Conservation (phyloP, 2,113 vertebrate species). For the Apteryx mantelli region DNA sequence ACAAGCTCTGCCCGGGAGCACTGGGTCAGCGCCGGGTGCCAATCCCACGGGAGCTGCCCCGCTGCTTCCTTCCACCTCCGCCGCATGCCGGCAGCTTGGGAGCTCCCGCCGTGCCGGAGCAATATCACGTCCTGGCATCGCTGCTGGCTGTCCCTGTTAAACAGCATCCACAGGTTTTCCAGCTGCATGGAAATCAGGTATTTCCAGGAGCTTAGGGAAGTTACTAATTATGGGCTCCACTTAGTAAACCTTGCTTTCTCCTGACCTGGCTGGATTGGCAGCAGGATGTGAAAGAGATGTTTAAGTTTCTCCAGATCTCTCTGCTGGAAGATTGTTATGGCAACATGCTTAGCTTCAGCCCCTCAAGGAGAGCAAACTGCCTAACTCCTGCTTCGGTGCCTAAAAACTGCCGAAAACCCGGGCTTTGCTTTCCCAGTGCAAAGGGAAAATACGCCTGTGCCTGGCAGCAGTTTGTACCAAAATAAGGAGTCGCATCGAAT, state of each 20-base stretch:
- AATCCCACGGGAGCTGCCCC: neutral
- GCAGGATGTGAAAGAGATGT: neutral
- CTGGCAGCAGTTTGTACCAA: neutral
- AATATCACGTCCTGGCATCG: neutral
- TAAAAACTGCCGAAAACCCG: neutral
- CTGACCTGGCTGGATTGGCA: neutral
- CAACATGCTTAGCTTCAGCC: neutral
- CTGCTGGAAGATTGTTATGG: neutral
- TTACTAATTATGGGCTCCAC: neutral
- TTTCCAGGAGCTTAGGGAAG: neutral
- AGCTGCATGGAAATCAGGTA: neutral
- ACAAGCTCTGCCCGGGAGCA: too few species aligned
- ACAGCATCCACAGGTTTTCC: neutral
- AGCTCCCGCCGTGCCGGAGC: neutral
- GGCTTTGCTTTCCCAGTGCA: neutral
- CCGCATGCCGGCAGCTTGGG: neutral
- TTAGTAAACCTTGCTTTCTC: neutral
- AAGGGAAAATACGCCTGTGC: neutral
- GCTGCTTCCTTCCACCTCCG: neutral
- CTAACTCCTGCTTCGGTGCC: neutral
- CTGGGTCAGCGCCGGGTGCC: too few species aligned
- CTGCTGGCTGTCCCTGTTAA: rapidly evolving
- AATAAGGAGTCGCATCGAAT: rapidly evolving
- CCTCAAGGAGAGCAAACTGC: neutral
- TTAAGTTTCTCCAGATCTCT: neutral